These are phyloP conservation scores for Zaprionus capensis DNA, from an alignment of 1,140 invertebrate species.

Conservation along the genomic window DNA sequence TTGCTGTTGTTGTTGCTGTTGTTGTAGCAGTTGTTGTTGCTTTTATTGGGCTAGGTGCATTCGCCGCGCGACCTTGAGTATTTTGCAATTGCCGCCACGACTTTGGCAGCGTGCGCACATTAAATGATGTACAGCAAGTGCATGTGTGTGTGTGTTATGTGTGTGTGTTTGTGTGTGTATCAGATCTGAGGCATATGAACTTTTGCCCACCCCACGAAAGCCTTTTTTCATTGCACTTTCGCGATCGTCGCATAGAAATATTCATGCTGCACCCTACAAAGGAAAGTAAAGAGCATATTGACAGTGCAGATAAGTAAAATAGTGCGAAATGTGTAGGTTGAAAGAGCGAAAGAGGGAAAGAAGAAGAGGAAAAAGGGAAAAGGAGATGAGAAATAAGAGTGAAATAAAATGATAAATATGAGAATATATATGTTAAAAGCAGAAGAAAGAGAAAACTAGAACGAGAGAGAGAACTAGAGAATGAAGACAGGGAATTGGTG, in stretches of 20 bases:
- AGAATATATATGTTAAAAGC: too few relatives aligned
- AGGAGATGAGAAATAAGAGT: neutral
- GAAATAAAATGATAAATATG: too few relatives aligned
- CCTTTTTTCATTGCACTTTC: constrained; percentile 28
- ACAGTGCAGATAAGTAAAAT: neutral
- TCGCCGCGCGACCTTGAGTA: constrained; percentile 71
- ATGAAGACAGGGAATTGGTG: too few relatives aligned
- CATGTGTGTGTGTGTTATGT: neutral
- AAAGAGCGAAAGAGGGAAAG: too few relatives aligned
- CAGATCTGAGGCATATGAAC: neutral
- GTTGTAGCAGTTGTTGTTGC: constrained; percentile 20
- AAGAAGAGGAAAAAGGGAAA: neutral
- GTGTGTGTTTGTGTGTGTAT: neutral
- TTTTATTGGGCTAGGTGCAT: constrained; percentile 65
- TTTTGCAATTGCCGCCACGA: constrained; percentile 58
- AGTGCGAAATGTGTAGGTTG: too few relatives aligned
- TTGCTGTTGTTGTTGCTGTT: constrained; percentile 16
- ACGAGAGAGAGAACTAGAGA: neutral
- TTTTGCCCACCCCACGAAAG: neutral
- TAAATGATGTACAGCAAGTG: constrained; percentile 41
- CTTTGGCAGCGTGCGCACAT: constrained; percentile 73
- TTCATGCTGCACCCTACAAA: constrained; percentile 18
- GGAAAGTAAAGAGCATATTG: neutral
- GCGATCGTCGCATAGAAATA: constrained; percentile 35
- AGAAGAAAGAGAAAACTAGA: neutral